These are phyloP conservation scores for Apteryx owenii DNA, from an alignment of 2,113 vertebrate genomes.

Conservation along the genomic window DNA sequence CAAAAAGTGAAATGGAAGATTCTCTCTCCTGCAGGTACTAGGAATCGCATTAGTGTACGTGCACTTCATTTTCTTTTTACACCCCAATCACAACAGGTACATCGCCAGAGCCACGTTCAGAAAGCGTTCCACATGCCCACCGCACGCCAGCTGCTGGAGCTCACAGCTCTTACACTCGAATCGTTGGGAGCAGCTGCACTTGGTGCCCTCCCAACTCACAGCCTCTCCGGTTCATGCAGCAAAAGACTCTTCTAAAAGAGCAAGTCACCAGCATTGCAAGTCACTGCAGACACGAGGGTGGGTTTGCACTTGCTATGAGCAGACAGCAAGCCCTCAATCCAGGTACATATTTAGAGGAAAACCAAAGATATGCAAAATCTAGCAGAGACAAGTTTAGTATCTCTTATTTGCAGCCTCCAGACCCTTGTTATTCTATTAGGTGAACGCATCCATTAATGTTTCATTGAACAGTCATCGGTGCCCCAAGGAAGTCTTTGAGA, in stretches of 20 bases:
- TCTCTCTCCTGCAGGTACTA: not conserved
- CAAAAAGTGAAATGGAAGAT: not conserved
- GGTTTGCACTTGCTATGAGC: not conserved
- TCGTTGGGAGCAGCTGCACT: not conserved
- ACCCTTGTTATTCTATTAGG: conserved; percentile 5
- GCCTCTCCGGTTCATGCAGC: not conserved
- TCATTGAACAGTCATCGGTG: conserved; percentile 44
- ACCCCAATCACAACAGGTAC: not conserved
- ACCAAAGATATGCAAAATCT: not conserved
- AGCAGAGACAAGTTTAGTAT: not conserved
- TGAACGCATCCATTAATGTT: conserved; percentile 57
- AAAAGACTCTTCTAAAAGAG: not conserved
- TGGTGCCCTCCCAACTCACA: not conserved
- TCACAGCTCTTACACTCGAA: rapidly evolving
- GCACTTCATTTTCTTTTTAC: not conserved
- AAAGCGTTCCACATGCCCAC: not conserved
- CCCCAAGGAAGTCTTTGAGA: conserved; percentile 61
- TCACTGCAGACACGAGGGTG: not conserved
- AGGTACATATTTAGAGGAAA: not conserved
- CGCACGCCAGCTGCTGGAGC: not conserved
- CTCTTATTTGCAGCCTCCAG: not conserved
- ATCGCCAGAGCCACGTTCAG: not conserved
- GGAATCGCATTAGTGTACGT: not conserved
- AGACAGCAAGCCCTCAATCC: not conserved
- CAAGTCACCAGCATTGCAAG: not conserved